phyloP scores from a whole-genome alignment of 2,113 vertebrate species.

The Canis aureus region DNA sequence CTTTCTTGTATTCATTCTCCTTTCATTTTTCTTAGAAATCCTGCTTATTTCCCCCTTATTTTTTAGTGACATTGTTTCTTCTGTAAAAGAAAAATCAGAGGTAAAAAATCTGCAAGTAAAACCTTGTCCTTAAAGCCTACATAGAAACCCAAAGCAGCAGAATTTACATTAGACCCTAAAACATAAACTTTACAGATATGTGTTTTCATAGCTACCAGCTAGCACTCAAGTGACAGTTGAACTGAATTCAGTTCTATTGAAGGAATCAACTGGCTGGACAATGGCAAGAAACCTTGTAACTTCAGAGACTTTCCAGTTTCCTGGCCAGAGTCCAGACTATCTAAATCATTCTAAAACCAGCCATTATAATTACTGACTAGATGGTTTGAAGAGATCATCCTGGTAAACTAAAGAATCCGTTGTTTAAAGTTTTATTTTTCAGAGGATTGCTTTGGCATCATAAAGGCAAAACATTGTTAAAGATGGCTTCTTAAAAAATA shows the following conservation, averaged over 20 bases:
- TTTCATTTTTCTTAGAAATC: constrained; percentile 11
- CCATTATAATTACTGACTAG: constrained; percentile 10
- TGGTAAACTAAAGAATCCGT: constrained; percentile 7
- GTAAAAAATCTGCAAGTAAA: background rate
- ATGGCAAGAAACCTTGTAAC: background rate
- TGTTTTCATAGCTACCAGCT: background rate
- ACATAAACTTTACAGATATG: background rate
- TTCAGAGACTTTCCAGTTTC: background rate
- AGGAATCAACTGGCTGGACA: background rate
- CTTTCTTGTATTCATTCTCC: background rate
- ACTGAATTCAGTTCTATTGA: background rate
- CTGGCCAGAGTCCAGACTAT: background rate
- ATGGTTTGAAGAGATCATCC: background rate
- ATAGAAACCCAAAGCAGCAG: background rate
- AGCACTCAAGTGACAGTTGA: background rate
- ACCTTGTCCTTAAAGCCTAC: background rate
- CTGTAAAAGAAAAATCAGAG: constrained; percentile 13
- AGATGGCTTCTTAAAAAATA: constrained; percentile 31
- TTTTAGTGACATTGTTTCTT: constrained; percentile 21
- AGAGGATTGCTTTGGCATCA: constrained; percentile 5
- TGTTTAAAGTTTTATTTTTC: constrained; percentile 35
- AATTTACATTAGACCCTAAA: background rate
- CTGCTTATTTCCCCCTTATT: background rate
- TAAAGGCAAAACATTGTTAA: constrained; percentile 9
- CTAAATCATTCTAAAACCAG: background rate